Evolutionary conservation across 2,797 vertebrate species (phyloP), one percentile per base, ranked within the genome.

Genomic region (Fistularia commersonii): DNA sequence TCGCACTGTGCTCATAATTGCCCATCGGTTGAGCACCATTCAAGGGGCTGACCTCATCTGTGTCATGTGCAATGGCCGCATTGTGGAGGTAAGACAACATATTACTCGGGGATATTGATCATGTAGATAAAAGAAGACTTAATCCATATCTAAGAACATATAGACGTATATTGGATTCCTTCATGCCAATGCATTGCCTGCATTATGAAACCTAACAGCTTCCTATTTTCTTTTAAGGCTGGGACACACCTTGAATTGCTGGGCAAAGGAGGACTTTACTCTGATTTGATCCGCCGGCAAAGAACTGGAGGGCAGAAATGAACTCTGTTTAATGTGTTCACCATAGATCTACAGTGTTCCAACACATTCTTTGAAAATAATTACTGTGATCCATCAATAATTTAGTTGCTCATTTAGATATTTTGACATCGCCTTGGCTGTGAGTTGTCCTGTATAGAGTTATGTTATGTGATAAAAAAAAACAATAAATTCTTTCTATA

Each of bases 21-120:
- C 97, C 11, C 96, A 99, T 68, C 90, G 96, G 3, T 91, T 99
- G 74, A 98, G 97, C 87, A 97, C 97, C 31, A 90, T 98, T n/a
- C 92, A 88, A 1, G 85, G 71, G 0, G 96, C 96, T 0, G 88
- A 95, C 70, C 74, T 91, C 61, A 98, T 98, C 46, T 91, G 93
- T 1, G 95, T 98, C 57, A 90, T 98, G 85, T 91, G 91, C 48
- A 89, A 84, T 0, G 96, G 96, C 3, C 82, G 64, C 0, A 90
- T 97, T 57, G 91, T 87, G 0, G 96, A 98, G 94, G 96, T 98
- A 66, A 84, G 92, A n/a, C 3, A 9, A 51, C 32, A 54, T 40
- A 54, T 13, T 15, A 32, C 6, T 8, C 14, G 42, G 10, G 23
- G 49, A 55, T 23, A 10, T 23, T 61, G 8, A 11, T 14, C 15